These are phyloP conservation scores for Emmelina monodactyla DNA, from an alignment of 2,888 invertebrate species.

Conservation along the genomic window DNA sequence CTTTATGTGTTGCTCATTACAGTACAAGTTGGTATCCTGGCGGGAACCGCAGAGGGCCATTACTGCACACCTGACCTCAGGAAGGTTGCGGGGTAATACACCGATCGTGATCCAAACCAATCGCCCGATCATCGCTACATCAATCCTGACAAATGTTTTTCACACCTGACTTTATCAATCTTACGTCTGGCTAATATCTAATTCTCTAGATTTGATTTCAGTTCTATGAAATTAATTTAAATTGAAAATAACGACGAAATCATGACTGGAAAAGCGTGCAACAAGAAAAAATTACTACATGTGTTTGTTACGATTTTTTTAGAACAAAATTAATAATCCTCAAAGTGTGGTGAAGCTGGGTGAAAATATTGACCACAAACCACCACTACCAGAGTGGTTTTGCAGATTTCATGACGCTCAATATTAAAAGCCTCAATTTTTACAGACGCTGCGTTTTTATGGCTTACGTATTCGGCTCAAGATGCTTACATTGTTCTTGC, in stretches of 20 bases:
- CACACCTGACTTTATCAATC: no score
- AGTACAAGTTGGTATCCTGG: conserved; percentile 61
- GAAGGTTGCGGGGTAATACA: background rate
- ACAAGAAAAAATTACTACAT: no score
- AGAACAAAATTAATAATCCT: conserved; percentile 1
- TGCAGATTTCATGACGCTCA: background rate
- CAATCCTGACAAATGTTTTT: background rate
- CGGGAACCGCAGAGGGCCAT: conserved; percentile 59
- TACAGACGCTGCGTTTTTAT: no score
- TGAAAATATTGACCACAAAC: background rate
- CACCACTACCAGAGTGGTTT: background rate
- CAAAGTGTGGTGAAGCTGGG: background rate
- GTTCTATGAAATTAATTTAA: no score
- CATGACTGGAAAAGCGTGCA: no score
- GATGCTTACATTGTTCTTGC: background rate
- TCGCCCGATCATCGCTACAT: background rate
- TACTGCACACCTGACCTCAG: conserved; percentile 47
- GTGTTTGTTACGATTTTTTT: no score
- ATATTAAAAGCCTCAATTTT: no score
- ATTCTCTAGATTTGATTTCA: no score
- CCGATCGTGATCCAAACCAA: background rate
- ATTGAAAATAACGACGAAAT: no score
- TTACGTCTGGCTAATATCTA: no score
- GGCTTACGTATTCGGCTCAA: no score
- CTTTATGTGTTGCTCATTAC: conserved; percentile 65